Percentiles rank a stretch among this genome's conserved stretches.
These are phyloP conservation scores for Lucinisca nassula DNA, from an alignment of 2,888 invertebrate genomes.

Conservation along the genomic window DNA sequence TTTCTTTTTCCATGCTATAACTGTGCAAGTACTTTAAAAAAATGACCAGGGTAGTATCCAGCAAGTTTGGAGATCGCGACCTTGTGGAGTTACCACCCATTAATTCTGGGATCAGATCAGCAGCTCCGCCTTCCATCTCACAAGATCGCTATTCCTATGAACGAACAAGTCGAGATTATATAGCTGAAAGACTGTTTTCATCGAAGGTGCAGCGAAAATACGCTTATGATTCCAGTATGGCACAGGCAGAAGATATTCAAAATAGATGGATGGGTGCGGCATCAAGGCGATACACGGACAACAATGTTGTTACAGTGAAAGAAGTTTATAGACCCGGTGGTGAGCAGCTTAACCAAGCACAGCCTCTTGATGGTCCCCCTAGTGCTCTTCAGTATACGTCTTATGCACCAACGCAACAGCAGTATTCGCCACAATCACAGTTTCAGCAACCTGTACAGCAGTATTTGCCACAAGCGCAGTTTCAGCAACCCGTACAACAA, in stretches of 20 bases:
- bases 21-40: not conserved
- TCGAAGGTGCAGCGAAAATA: not conserved
- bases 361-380: not conserved
- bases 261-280: not conserved
- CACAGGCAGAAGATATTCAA: not conserved
- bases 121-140: not conserved
- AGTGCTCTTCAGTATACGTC: not conserved
- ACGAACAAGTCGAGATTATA: too few species aligned
- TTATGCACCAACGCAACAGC: not conserved
- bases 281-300: not conserved
- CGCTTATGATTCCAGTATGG: not conserved
- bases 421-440: not conserved
- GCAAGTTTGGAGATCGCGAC: conserved; percentile 60
- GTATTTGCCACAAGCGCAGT: not conserved
- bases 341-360: not conserved
- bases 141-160: not conserved
- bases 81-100: conserved; percentile 63
- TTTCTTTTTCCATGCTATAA: too few species aligned
- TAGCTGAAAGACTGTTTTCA: not conserved
- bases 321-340: not conserved
- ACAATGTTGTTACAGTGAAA: not conserved
- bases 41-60: conserved; percentile 62
- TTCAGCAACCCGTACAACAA: not conserved
- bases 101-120: not conserved
- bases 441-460: not conserved